These are phyloP conservation scores for Alentia gelatinosa DNA, from an alignment of 2,888 invertebrate genomes.

Conservation along the genomic window DNA sequence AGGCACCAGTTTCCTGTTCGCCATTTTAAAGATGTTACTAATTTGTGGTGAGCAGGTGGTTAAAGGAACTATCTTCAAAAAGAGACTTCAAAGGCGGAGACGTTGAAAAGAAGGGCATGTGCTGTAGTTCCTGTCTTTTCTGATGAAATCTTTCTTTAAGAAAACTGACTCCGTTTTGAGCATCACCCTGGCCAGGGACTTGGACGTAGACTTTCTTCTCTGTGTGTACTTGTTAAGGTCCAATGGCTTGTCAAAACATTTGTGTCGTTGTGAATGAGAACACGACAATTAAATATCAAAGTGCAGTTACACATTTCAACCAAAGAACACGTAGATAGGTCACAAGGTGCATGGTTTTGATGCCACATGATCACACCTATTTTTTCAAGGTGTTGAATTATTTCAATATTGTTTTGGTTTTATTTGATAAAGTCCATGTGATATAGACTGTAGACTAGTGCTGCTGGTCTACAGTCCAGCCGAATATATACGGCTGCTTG, in stretches of 20 bases:
- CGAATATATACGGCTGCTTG: too few relatives aligned
- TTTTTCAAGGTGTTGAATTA: too few relatives aligned
- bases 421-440: too few relatives aligned
- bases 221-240: background rate
- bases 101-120: background rate
- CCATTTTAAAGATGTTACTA: background rate
- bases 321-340: background rate
- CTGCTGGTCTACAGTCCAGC: too few relatives aligned
- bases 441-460: too few relatives aligned
- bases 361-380: background rate
- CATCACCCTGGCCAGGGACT: background rate
- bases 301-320: background rate
- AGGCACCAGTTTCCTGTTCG: background rate
- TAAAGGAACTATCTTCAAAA: background rate
- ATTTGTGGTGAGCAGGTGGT: background rate
- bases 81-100: background rate
- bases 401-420: too few relatives aligned
- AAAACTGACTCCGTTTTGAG: background rate
- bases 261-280: background rate
- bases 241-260: background rate
- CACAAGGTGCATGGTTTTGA: background rate
- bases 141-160: background rate
- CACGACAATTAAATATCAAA: background rate
- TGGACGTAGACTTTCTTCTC: background rate
- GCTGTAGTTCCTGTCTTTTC: background rate